These are phyloP conservation scores for Zaprionus africanus DNA, from an alignment of 1,140 invertebrate genomes.

Conservation along the genomic window DNA sequence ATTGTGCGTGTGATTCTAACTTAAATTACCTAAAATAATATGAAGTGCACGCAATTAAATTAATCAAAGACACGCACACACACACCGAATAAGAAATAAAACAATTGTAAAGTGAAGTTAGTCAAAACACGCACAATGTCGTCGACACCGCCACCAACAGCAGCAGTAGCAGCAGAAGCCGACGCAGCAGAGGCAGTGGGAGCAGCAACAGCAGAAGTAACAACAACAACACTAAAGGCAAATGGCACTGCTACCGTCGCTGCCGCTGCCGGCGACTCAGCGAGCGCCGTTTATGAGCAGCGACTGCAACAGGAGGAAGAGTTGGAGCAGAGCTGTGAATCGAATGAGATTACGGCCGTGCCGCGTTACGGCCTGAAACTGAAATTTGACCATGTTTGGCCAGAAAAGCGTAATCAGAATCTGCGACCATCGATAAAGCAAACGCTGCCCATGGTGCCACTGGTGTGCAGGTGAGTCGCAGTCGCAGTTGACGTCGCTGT, in stretches of 20 bases:
- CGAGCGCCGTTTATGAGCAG: constrained; percentile 74
- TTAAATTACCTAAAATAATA: constrained; percentile 33
- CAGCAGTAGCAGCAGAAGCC: constrained; percentile 20
- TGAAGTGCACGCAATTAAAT: constrained; percentile 50
- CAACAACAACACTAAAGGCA: constrained; percentile 32
- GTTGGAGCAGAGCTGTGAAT: constrained; percentile 29
- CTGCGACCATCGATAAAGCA: constrained; percentile 88
- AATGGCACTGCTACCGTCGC: constrained; percentile 50
- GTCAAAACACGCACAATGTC: constrained; percentile 46
- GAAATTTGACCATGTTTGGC: constrained; percentile 90
- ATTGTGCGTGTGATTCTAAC: constrained; percentile 31
- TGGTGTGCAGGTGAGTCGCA: constrained; percentile 78
- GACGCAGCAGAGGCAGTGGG: constrained; percentile 15
- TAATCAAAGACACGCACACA: constrained; percentile 20
- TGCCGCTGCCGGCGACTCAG: constrained; percentile 61
- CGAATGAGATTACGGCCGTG: constrained; percentile 70
- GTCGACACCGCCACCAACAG: constrained; percentile 28
- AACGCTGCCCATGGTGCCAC: constrained; percentile 80
- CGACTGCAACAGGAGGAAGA: constrained; percentile 48
- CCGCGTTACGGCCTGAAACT: constrained; percentile 90
- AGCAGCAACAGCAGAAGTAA: constrained; percentile 23
- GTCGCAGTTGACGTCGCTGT: constrained; percentile 3
- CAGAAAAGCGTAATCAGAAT: constrained; percentile 89
- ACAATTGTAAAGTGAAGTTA: constrained; percentile 31
- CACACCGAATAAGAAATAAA: constrained; percentile 8